Evolutionary conservation across 2,888 invertebrate species (phyloP), one percentile per base, ranked within the genome.

Genomic region (Dynastes hyllus): DNA sequence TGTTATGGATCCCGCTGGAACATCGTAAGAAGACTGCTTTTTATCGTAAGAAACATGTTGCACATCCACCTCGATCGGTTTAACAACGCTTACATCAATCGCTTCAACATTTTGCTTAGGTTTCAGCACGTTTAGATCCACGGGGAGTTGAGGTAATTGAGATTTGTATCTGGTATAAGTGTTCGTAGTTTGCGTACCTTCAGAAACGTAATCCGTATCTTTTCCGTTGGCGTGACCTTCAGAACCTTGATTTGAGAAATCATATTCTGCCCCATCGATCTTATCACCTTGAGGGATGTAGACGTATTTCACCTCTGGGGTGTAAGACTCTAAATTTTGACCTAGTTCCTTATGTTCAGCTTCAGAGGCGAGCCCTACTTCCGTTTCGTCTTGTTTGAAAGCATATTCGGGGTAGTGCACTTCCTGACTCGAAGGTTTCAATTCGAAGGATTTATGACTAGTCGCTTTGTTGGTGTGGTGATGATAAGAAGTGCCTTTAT

Each of bases 401-500:
- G 45, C 8, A 27, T 79, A 79, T 11, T 71, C 27, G 16, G 55
- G 70, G 45, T 71, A 32, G 0, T 65, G 32, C 8, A 58, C 51
- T 45, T 73, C 73, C 16, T 22, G 16, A 16, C 11, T 51, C 1
- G 53, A 51, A 11, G 76, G 67, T 63, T 61, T 79, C 37, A 79
- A n/a, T 61, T 70, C 58, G 32, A 79, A 79, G 6, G 76, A 45
- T 51, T 76, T 79, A 22, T 79, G 79, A 27, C 79, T 79, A 1
- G 79, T 79, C 1, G 79, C 71, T 73, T 79, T 79, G 13, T 53
- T 71, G n/a, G 71, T 16, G 29, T 66, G 53, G 0, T 87, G 87
- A 82, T 90, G 90, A 50, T 87, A 87, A 9, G 88, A 87, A 5
- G 91, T 86, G n/a, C 88, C 90, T 79, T 90, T 90, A 82, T 90